Base-by-base conservation (phyloP, 1,140 invertebrate genomes). In the Halesus radiatus region DNA sequence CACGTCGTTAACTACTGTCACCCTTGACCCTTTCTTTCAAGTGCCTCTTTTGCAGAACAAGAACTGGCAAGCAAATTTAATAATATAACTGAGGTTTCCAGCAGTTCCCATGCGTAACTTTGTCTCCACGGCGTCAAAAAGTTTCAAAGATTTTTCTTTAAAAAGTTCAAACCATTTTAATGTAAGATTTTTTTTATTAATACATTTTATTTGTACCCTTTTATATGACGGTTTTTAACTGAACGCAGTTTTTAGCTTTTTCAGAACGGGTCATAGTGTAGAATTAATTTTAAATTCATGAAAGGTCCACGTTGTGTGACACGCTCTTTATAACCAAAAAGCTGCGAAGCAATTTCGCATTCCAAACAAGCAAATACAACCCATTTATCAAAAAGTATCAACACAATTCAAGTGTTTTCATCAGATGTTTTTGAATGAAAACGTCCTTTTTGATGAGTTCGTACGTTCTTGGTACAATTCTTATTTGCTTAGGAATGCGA, bases 261-360 rank as follows among this genome's bases (percentile, higher is more conserved):
- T 60, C 56, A 8, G 56, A 3, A 60, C 20, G 56, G 5, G 56
- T 60, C 5, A 13, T 60, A 60, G 56, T 60, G 56, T 60, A 13
- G 23, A 60, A 60, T 60, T 60, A 60, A 60, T 60, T 60, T 60
- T 60, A 23, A 60, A 60, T 60, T 60, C 56, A 60, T 60, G 56
- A 22, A 60, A 60, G 56, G 56, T 22, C 56, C 56, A 20, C 10
- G 56, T 20, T 20, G 56, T 23, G 56, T 22, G 56, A 22, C 20
- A 60, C 56, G 56, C 10, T 60, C 56, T 60, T 22, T 18, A 58
- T 58, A 58, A 20, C 54, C 54, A n/a, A n/a, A 18, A n/a, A 58
- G 16, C 6, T 22, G 0, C 10, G 6, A 60, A 60, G 56, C 8
- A 7, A 60, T 18, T 18, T 7, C 56, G 15, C 56, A 22, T 60